phyloP scores from a whole-genome alignment of 2,797 vertebrate species.

The Xerus rutilus region DNA sequence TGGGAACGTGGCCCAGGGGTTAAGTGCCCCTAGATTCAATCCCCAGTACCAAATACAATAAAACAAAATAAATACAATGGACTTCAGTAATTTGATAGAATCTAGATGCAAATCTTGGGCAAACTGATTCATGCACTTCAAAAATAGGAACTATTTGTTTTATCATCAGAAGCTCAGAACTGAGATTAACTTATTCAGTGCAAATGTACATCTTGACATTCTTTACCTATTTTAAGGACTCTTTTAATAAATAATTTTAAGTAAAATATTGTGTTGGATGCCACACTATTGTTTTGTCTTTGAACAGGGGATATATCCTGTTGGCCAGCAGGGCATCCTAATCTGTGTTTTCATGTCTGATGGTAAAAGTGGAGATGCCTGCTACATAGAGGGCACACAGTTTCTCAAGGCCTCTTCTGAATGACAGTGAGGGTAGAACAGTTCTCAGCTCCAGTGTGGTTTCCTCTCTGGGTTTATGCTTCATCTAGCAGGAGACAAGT shows the following conservation, averaged over 20 bases:
- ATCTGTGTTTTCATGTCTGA: not conserved
- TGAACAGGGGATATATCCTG: not conserved
- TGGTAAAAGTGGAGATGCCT: not conserved
- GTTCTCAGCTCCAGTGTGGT: slow-evolving; percentile 9
- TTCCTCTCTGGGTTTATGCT: slow-evolving; percentile 79
- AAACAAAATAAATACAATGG: not conserved
- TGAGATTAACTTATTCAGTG: not conserved
- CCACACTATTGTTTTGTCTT: not conserved
- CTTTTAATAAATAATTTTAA: slow-evolving; percentile 34
- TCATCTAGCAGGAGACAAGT: slow-evolving; percentile 83
- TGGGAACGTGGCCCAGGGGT: no score
- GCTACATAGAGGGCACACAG: slow-evolving; percentile 18
- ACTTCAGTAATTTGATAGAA: not conserved
- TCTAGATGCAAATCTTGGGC: not conserved
- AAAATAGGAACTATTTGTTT: not conserved
- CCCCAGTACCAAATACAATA: no score
- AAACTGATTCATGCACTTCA: not conserved
- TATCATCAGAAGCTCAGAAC: not conserved
- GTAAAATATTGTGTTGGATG: not conserved
- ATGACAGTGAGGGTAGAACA: slow-evolving; percentile 40
- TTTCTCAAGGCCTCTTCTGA: slow-evolving; percentile 71
- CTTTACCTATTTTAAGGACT: not conserved
- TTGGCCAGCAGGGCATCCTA: slow-evolving; percentile 41
- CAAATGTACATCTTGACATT: not conserved
- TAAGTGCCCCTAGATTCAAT: no score